Conservation (phyloP, 2,113 vertebrate genomes). For the Pitta sordida region DNA sequence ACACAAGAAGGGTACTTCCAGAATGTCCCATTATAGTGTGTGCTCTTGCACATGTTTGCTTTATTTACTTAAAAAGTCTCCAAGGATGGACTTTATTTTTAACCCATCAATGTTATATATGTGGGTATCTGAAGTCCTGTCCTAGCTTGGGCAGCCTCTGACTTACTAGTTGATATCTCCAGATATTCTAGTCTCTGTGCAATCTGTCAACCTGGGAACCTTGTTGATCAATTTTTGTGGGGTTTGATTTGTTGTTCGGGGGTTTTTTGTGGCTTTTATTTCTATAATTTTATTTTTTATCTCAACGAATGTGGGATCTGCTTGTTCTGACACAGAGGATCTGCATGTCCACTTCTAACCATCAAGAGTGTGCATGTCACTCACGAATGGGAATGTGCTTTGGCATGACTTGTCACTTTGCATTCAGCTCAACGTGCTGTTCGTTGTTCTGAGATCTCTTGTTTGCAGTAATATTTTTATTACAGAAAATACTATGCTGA, state of each 20-base stretch:
- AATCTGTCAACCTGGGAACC: background rate
- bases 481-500: slow-evolving; percentile 32
- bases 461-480: slow-evolving; percentile 51
- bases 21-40: accelerated
- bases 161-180: background rate
- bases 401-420: slow-evolving; percentile 19
- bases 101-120: background rate
- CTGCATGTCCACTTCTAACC: slow-evolving; percentile 34
- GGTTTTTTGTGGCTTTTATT: accelerated
- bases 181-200: background rate
- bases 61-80: background rate
- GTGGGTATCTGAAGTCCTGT: background rate
- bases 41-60: background rate
- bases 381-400: background rate
- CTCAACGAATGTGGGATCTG: background rate
- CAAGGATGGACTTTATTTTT: background rate
- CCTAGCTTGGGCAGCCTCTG: background rate
- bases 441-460: slow-evolving; percentile 12
- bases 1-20: background rate
- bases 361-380: background rate
- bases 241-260: background rate
- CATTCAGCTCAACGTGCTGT: background rate
- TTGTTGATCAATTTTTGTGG: background rate
- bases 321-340: background rate
- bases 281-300: background rate